A percentile compares a stretch with the other conserved stretches of the same genome.
phyloP scores from a whole-genome alignment of 2,113 vertebrate genomes.

The Apteryx mantelli region DNA sequence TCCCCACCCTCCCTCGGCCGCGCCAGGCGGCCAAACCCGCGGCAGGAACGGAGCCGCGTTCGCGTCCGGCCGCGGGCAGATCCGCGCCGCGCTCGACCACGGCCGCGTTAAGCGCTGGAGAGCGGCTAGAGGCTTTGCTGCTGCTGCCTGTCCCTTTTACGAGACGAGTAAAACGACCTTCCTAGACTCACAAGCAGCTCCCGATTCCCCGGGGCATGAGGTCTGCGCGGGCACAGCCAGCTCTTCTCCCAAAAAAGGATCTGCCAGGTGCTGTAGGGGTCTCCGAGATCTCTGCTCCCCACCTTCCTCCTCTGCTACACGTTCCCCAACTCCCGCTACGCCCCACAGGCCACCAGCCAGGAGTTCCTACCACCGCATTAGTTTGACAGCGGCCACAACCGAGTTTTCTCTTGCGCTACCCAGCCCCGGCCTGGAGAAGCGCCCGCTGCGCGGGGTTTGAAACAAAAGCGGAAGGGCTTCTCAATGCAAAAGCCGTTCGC shows the following conservation, averaged over 20 bases:
- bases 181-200: background rate
- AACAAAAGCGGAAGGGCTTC: background rate
- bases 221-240: background rate
- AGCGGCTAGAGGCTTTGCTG: background rate
- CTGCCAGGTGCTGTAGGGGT: background rate
- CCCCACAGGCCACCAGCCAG: background rate
- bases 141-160: background rate
- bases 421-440: background rate
- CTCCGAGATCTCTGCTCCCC: background rate
- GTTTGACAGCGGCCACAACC: no score
- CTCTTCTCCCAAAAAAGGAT: background rate
- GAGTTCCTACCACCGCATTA: background rate
- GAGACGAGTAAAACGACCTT: background rate
- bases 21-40: background rate
- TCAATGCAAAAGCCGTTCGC: background rate
- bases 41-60: background rate
- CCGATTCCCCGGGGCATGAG: background rate
- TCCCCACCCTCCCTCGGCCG: background rate
- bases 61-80: no score
- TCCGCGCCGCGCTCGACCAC: background rate
- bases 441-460: accelerated
- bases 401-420: background rate
- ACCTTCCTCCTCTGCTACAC: accelerated
- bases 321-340: background rate
- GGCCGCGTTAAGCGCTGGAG: accelerated